Evolutionary conservation across 2,888 invertebrate species (phyloP), one percentile per base, ranked within the genome.

Genomic region (Prenolepis imparis): DNA sequence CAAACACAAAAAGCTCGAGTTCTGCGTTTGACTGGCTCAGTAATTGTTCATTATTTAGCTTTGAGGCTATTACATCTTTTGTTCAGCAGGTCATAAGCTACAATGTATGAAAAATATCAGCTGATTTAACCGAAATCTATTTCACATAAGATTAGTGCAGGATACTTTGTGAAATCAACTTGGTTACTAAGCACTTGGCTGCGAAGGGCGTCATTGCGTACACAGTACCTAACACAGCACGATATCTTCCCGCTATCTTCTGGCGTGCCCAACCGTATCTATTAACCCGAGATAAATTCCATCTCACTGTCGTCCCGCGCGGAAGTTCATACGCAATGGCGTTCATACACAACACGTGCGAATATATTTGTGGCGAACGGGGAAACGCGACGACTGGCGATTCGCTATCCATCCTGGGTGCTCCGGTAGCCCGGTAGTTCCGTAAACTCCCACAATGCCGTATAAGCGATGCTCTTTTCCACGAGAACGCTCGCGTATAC

Each of bases 361-460:
- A 87, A 88, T 86, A 88, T 83, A 84, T 75, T 85, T 75, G 55
- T 64, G 75, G n/a, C 59, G 59, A 61, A 32, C 73, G 52, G 68
- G 80, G 59, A 67, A 85, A 88, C 57, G 77, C 84, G 63, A 63
- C 36, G 44, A 72, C 82, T 28, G 39, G 75, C 82, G 84, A 85
- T 84, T 87, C 83, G 55, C 84, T 84, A 88, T 89, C 84, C 83
- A 86, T 90, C 78, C 84, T 63, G 75, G 24, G 70, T 57, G 59
- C 57, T 41, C 63, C 75, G 84, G 84, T 85, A 84, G 86, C 83
- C 83, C 63, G 15, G 81, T 41, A 57, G 83, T 88, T 86, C 87
- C 89, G 89, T 83, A 89, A n/a, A 89, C 90, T 90, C 90, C 90
- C 90, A 90, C 90, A 90, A 89, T 70, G 84, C 90, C 90, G 90